A percentile compares a stretch with the other conserved stretches of the same genome.
These are phyloP conservation scores for Pantherophis vulpinus DNA, from an alignment of 2,797 vertebrate genomes.

Conservation along the genomic window DNA sequence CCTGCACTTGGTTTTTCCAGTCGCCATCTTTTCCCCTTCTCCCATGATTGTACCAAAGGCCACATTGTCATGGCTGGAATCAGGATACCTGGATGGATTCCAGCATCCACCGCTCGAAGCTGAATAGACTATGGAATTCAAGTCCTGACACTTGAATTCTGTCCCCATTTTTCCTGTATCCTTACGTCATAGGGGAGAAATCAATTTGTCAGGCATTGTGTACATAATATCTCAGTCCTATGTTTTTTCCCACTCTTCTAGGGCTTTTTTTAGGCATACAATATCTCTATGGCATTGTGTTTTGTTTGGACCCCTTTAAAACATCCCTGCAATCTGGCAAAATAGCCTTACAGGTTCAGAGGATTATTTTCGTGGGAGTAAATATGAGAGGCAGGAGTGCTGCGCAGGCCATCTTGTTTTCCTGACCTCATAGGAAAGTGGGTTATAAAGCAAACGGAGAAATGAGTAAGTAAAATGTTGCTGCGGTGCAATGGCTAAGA, in stretches of 20 bases:
- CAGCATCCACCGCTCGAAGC: neutral
- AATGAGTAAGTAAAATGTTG: neutral
- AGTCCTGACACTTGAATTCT: neutral
- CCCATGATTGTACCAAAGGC: neutral
- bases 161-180: neutral
- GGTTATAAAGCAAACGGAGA: neutral
- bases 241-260: neutral
- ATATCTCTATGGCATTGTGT: neutral
- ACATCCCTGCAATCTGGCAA: neutral
- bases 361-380: neutral
- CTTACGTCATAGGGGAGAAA: neutral
- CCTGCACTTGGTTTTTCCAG: neutral
- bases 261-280: too few relatives aligned
- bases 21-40: neutral
- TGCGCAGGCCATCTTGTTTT: neutral
- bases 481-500: neutral
- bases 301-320: neutral
- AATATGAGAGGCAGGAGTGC: too few relatives aligned
- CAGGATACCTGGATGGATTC: neutral
- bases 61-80: neutral
- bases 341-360: neutral
- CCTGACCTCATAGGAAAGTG: neutral
- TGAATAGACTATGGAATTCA: too few relatives aligned
- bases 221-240: neutral
- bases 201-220: neutral